phyloP scores from a whole-genome alignment of 2,113 vertebrate species.

The Trachemys scripta region DNA sequence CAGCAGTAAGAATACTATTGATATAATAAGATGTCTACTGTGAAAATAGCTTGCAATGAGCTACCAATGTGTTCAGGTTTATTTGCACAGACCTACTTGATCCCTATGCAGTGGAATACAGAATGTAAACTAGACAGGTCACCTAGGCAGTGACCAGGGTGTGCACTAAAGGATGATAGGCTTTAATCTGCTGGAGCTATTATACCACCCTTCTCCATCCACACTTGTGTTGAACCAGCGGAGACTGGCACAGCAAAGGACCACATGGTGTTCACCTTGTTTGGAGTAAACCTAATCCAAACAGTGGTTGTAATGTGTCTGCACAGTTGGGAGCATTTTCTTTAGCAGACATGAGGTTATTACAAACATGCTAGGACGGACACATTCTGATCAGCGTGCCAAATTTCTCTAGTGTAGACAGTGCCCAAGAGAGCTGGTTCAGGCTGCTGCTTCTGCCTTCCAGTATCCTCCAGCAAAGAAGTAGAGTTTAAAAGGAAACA shows the following conservation, averaged over 20 bases:
- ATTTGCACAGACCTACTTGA: not conserved
- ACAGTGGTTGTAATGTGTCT: slow-evolving; percentile 1
- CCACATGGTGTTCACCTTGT: not conserved
- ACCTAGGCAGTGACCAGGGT: not conserved
- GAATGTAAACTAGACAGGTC: not conserved
- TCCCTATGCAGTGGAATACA: not conserved
- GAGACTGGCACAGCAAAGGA: not conserved
- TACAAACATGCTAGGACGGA: slow-evolving; percentile 20
- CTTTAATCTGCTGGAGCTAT: not conserved
- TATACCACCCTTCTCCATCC: not conserved
- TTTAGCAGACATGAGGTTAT: not conserved
- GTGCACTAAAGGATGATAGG: not conserved
- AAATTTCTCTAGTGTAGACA: slow-evolving; percentile 68
- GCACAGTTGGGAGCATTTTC: slow-evolving; percentile 23
- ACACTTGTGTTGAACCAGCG: too few relatives aligned
- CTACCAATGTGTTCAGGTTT: not conserved
- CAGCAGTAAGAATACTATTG: not conserved
- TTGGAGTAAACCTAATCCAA: slow-evolving; percentile 34
- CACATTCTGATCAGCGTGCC: slow-evolving; percentile 69
- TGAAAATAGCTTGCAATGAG: too few relatives aligned
- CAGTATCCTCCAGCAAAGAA: slow-evolving; percentile 25
- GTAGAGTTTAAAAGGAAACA: not conserved
- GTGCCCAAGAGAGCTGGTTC: slow-evolving; percentile 66
- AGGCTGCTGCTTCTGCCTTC: slow-evolving; percentile 59
- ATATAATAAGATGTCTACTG: not conserved